Evolutionary conservation across 2,888 invertebrate genomes (phyloP), one percentile per base, ranked within the genome.

Genomic region (Embidobia sp.): DNA sequence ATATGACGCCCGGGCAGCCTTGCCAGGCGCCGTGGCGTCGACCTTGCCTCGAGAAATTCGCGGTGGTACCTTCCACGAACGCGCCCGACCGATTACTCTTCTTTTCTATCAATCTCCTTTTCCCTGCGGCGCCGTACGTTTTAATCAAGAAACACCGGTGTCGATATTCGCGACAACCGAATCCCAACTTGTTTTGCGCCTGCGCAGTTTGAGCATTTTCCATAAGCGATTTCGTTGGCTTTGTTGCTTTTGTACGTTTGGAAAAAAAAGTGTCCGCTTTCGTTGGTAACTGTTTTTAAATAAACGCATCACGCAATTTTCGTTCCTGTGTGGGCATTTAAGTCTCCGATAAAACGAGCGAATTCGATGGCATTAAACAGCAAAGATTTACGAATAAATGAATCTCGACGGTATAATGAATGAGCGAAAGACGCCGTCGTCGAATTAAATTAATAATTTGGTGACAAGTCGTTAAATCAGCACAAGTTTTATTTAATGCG

Each of bases 21-120:
- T 86, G 87, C 80, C 64, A 82, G 86, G 87, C 88, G 87, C 88
- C 87, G 84, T 82, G 84, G 83, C 86, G 87, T 86, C 85, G 86
- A 81, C 88, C 88, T 88, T 87, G 85, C 57, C 53, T 77, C 19
- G 19, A 76, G 77, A 82, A 80, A 83, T 79, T 81, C 82, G 70
- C 78, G 79, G 67, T 69, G 75, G 80, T 82, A 85, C 85, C 80
- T 77, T 82, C 81, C 82, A 40, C 63, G 19, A 53, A 44, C 46
- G 27, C 16, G 22, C 63, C 57, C 26, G 37, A 55, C 48, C 59
- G 57, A 63, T 69, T 48, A 57, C 37, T 55, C 46, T 27, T 55
- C 46, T 63, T 57, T 55, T 44, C 26, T 1, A 18, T 13, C 35
- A 22, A 37, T 42, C 16, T 10, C 37, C 19, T 18, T 61, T 27